A percentile compares a stretch with the other conserved stretches of the same genome.
These are phyloP conservation scores for Bombus turneri DNA, from an alignment of 1,140 invertebrate genomes.

Conservation along the genomic window DNA sequence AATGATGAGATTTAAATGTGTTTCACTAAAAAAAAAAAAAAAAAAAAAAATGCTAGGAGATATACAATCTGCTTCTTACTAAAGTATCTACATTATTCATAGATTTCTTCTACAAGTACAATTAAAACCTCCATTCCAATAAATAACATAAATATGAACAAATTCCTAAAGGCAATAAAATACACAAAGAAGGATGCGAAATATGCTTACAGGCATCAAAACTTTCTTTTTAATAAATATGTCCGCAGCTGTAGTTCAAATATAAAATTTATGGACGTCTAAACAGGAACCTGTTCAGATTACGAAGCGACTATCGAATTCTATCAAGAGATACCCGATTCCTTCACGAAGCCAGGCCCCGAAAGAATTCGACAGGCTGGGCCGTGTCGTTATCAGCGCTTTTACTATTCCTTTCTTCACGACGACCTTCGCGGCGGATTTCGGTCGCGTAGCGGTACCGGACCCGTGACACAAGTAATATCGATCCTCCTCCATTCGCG, in stretches of 20 bases:
- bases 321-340: not conserved
- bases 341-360: too few relatives aligned
- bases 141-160: too few relatives aligned
- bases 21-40: too few relatives aligned
- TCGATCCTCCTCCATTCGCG: slow-evolving; percentile 56
- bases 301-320: not conserved
- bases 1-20: too few relatives aligned
- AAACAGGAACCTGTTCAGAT: too few relatives aligned
- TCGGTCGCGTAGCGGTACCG: slow-evolving; percentile 71
- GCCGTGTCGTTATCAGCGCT: slow-evolving; percentile 24
- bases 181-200: not conserved
- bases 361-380: not conserved
- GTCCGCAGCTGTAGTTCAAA: too few relatives aligned
- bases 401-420: slow-evolving; percentile 56
- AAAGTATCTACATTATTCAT: not conserved
- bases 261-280: too few relatives aligned
- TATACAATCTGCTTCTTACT: not conserved
- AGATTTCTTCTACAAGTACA: too few relatives aligned
- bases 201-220: too few relatives aligned
- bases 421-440: slow-evolving; percentile 52
- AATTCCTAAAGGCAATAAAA: not conserved
- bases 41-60: too few relatives aligned
- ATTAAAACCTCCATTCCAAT: too few relatives aligned
- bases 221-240: too few relatives aligned
- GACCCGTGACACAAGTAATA: slow-evolving; percentile 69